Base-by-base conservation (phyloP, 2,888 invertebrate species). In the Brachynemurus nebulosus region DNA sequence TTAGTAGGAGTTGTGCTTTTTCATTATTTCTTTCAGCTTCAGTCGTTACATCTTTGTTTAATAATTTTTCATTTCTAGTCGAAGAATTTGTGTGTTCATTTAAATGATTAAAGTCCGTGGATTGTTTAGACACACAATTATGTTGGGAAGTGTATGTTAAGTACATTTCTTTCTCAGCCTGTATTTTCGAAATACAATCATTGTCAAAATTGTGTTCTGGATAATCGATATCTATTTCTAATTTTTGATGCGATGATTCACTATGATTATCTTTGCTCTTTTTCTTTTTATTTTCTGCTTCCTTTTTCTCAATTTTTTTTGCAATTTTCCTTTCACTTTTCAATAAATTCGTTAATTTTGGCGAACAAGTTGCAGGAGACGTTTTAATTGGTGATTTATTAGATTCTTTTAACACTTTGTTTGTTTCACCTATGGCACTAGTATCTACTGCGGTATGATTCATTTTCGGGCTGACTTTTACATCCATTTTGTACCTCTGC, bases 211-310 rank as follows among this genome's bases (percentile, higher is more conserved):
- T 36, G 42, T 54, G 53, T 35, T 57, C 55, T 6, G 58, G 57
- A 50, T 58, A 59, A 50, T 60, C 58, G 33, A 57, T 54, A 16
- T 56, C 57, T 4, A 56, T 51, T 21, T 58, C 57, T 11, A 58
- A 45, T 36, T 55, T 55, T 47, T 59, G 59, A 45, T 60, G 61
- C 42, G 53, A 57, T 12, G 56, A 44, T 19, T 23, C 37, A 25
- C 35, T 39, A 20, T n/a, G n/a, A n/a, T n/a, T n/a, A n/a, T n/a
- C n/a, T 42, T 48, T 40, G 18, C 11, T 20, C 12, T 36, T 38
- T 9, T 25, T 46, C 4, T 43, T 35, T 37, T 38, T 39, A 11
- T 42, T 46, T 8, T 20, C 30, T 18, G 33, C 17, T 27, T 38
- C 44, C 16, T 27, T 14, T 16, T 19, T 36, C 17, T 12, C 19